These are phyloP conservation scores for Callipepla squamata DNA, from an alignment of 2,113 vertebrate genomes.

Conservation along the genomic window DNA sequence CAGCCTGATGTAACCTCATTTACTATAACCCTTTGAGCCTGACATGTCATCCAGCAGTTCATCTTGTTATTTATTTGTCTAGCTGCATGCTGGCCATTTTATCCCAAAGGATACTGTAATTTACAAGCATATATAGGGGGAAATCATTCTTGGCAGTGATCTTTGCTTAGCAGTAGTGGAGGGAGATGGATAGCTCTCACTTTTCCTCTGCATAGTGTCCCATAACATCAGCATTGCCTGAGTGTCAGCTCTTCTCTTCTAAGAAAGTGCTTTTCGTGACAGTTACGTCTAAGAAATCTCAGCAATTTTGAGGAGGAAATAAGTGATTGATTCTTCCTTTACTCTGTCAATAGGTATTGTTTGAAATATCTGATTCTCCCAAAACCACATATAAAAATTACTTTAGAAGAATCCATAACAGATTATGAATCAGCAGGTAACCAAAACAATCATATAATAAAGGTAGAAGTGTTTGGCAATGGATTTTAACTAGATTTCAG, in stretches of 20 bases:
- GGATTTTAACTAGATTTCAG: not conserved
- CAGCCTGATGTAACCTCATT: not conserved
- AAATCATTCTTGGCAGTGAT: not conserved
- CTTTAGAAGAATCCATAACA: not conserved
- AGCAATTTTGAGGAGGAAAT: not conserved
- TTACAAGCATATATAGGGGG: not conserved
- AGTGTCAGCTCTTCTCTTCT: not conserved
- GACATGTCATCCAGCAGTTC: not conserved
- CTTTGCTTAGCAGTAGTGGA: not conserved
- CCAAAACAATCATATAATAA: not conserved
- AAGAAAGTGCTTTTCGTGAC: not conserved
- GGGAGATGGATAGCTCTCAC: not conserved
- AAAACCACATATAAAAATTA: not conserved
- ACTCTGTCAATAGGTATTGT: fast-evolving
- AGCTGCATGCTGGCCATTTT: not conserved
- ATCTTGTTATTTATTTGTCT: not conserved
- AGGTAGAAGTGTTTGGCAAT: not conserved
- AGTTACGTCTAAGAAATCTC: not conserved
- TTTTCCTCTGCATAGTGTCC: not conserved
- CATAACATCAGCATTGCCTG: not conserved
- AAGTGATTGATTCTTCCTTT: not conserved
- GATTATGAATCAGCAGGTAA: not conserved
- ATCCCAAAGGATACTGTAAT: not conserved
- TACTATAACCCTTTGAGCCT: not conserved
- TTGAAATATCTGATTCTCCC: not conserved